These are phyloP conservation scores for Argyresthia goedartella DNA, from an alignment of 2,888 invertebrate genomes.

Conservation along the genomic window DNA sequence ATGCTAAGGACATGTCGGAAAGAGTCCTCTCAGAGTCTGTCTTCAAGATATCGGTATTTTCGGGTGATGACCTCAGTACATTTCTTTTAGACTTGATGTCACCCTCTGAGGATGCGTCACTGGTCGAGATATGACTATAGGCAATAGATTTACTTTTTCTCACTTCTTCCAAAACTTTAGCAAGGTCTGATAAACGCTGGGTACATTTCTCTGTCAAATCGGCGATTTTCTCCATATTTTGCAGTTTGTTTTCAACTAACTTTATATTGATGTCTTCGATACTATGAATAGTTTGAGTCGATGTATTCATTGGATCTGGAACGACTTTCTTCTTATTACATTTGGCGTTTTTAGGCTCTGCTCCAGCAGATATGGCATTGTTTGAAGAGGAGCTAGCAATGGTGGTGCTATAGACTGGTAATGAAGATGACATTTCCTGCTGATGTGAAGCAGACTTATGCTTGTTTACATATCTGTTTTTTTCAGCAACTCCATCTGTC, in stretches of 20 bases:
- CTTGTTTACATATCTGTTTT: too few relatives aligned
- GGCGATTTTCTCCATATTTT: slow-evolving; percentile 64
- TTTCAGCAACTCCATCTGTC: too few relatives aligned
- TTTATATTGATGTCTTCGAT: slow-evolving; percentile 37
- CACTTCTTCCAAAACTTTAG: slow-evolving; percentile 59
- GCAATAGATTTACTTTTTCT: slow-evolving; percentile 52
- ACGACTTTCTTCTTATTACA: slow-evolving; percentile 5
- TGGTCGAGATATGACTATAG: slow-evolving; percentile 48
- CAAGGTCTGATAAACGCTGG: slow-evolving; percentile 53
- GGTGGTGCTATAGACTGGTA: neutral
- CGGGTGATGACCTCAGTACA: slow-evolving; percentile 13
- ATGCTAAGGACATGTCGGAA: neutral
- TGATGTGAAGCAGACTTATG: too few relatives aligned
- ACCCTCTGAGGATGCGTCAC: slow-evolving; percentile 46
- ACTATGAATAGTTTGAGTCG: slow-evolving; percentile 41
- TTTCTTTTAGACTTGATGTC: slow-evolving; percentile 29
- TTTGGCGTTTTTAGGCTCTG: neutral
- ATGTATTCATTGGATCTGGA: slow-evolving; percentile 27
- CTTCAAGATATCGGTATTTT: slow-evolving; percentile 7
- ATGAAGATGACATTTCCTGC: neutral
- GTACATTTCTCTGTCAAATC: slow-evolving; percentile 61
- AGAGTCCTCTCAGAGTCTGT: neutral
- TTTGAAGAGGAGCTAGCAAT: neutral
- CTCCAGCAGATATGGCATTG: neutral
- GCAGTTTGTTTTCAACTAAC: slow-evolving; percentile 51